Conservation (phyloP, 2,113 vertebrate species). For the Corapipo altera region DNA sequence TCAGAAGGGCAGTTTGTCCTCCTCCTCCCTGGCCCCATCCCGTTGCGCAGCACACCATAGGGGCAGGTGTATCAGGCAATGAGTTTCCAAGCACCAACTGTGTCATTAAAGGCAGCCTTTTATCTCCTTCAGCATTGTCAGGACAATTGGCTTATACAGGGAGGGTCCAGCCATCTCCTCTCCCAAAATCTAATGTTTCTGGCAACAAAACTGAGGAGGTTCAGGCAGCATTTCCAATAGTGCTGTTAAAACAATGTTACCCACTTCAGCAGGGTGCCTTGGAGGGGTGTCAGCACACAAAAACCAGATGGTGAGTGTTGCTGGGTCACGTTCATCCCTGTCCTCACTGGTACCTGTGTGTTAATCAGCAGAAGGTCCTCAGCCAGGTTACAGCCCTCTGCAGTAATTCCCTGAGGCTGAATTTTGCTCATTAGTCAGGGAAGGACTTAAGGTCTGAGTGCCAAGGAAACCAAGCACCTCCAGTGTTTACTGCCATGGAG, state of each 20-base stretch:
- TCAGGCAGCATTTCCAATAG: background rate
- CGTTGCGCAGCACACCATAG: accelerated
- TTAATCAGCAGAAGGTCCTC: background rate
- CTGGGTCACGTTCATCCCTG: background rate
- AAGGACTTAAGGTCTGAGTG: background rate
- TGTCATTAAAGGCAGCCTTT: background rate
- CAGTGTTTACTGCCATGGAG: accelerated
- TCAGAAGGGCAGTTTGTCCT: background rate
- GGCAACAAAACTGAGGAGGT: accelerated
- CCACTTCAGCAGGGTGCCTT: accelerated
- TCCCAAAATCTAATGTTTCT: background rate
- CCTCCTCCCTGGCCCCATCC: background rate
- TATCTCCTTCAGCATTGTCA: background rate
- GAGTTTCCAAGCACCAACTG: background rate
- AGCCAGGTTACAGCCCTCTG: background rate
- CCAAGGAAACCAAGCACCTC: background rate
- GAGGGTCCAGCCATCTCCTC: background rate
- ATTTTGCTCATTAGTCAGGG: background rate
- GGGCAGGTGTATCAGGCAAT: background rate
- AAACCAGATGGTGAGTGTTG: accelerated
- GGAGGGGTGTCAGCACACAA: background rate
- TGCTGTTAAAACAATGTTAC: background rate
- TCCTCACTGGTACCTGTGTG: background rate
- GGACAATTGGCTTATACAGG: background rate
- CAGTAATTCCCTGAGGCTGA: background rate